Base-by-base conservation (phyloP, 2,113 vertebrate species). In the Lagenorhynchus albirostris region DNA sequence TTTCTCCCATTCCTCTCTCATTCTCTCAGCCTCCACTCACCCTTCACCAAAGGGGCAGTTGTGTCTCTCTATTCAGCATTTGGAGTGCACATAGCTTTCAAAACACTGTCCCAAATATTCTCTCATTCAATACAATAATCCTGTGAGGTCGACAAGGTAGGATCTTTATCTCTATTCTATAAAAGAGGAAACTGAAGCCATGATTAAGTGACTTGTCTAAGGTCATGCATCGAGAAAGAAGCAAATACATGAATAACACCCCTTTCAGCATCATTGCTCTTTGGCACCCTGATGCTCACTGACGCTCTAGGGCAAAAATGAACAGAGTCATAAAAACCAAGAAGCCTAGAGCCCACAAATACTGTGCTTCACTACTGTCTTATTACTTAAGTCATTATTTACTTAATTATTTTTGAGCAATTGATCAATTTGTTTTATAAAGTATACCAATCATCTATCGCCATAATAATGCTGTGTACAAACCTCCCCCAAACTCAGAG, bases 21-120 rank as follows among this genome's bases (percentile, higher is more conserved):
- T 73, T 88, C 62, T 84, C 60, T n/a, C 38, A 38, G 53, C 38
- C 68, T 80, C 20, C 31, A 79, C 8, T 70, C 38, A 68, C 15
- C 13, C 47, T 89, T 96, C 33, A 12, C 62, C 87, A 96, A 94
- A 94, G n/a, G 86, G 55, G 80, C 38, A 87, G 26, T 38, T 88
- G 17, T 44, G 11, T 77, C 88, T 83, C 77, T 82, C 38, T 38
- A 44, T 73, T 89, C 38, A 82, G 47, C n/a, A 21, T 36, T 3
- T 73, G 71, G 44, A 60, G 36, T 11, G 15, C 26, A 94, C 33
- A 62, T n/a, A 89, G 25, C 53, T 87, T 96, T 71, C 33, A 83
- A 96, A 93, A 73, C 55, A 77, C 31, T 14, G 44, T 58, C 38
- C 53, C 36, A 74, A 91, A 41, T 71, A 82, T 63, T 79, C 82